Percentiles rank a stretch among this genome's conserved stretches.
Evolutionary conservation across 2,113 vertebrate genomes (phyloP).

Genomic region (Limnothrissa miodon): DNA sequence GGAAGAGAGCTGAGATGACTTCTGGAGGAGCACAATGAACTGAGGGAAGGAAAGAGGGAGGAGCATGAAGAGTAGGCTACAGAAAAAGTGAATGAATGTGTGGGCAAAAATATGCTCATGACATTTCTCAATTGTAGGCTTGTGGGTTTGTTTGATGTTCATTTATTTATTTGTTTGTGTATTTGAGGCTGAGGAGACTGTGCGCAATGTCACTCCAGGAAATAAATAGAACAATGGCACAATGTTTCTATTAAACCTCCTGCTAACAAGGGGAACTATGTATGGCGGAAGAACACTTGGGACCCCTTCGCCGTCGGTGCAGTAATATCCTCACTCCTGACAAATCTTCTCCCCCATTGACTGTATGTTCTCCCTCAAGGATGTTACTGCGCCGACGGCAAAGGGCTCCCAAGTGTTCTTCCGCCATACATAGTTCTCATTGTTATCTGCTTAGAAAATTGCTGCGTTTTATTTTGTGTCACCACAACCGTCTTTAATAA

Average conservation of each 20-base stretch:
- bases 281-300: no score
- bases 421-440: no score
- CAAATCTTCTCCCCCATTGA: no score
- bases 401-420: no score
- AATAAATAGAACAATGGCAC: not conserved
- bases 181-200: not conserved
- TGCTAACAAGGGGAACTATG: no score
- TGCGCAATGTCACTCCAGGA: constrained; percentile 55
- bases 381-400: no score
- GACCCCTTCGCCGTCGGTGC: no score
- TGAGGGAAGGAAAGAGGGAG: constrained; percentile 7
- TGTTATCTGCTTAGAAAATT: no score
- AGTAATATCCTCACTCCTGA: no score
- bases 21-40: constrained; percentile 9
- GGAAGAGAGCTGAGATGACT: constrained; percentile 30
- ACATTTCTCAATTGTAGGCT: no score
- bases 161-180: not conserved
- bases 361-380: no score
- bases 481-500: no score
- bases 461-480: not conserved
- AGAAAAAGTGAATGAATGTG: not conserved
- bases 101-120: not conserved
- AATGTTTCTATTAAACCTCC: not conserved
- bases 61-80: not conserved
- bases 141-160: not conserved